These are phyloP conservation scores for Chiroxiphia lanceolata DNA, from an alignment of 2,797 vertebrate species.

Conservation along the genomic window DNA sequence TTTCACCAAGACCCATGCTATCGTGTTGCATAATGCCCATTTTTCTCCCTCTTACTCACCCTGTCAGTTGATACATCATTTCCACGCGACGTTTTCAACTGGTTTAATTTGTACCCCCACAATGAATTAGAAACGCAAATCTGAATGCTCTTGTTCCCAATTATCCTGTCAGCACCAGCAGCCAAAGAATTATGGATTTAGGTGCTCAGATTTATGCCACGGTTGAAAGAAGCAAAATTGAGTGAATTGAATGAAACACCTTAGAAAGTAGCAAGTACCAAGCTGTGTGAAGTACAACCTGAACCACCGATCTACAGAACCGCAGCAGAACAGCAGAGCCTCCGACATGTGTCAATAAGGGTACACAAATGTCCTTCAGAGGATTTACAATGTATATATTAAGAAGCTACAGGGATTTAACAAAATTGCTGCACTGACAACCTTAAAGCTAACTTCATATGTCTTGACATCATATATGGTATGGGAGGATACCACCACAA, in stretches of 20 bases:
- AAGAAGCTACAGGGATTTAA: constrained; percentile 65
- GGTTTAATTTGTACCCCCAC: background rate
- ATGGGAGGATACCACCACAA: constrained; percentile 12
- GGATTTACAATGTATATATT: constrained; percentile 65
- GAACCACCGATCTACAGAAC: background rate
- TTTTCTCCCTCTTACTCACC: background rate
- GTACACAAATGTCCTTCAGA: constrained; percentile 23
- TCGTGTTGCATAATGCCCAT: background rate
- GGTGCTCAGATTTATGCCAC: background rate
- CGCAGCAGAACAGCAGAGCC: constrained; percentile 43
- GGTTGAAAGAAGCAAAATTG: background rate
- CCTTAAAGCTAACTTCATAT: constrained; percentile 59
- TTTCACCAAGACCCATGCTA: background rate
- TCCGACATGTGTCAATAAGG: constrained; percentile 48
- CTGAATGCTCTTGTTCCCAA: constrained; percentile 3
- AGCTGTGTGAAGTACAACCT: background rate
- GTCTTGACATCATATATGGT: constrained; percentile 36
- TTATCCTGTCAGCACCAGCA: constrained; percentile 37
- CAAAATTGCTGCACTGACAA: constrained; percentile 58
- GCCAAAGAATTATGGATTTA: constrained; percentile 21
- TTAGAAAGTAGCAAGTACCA: background rate
- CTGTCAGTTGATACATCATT: background rate
- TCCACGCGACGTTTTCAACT: background rate
- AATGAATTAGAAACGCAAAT: constrained; percentile 30
- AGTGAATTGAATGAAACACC: background rate